phyloP scores from a whole-genome alignment of 2,888 invertebrate species.

The Xestoiulus laeticollis region DNA sequence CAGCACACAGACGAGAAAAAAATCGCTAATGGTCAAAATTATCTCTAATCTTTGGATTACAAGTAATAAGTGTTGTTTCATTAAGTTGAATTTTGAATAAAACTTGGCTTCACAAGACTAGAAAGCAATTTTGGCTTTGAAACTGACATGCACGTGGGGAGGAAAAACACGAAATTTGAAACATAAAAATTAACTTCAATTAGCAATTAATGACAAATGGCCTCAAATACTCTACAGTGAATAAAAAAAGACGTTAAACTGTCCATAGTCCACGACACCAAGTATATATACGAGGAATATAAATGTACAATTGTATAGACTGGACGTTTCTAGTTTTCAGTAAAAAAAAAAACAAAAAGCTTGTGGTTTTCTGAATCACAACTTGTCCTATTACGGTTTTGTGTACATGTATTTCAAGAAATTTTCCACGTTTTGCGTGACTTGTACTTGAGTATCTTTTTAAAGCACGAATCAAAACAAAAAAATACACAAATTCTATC shows the following conservation, averaged over 20 bases:
- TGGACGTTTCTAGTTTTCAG: neutral
- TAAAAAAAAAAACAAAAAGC: neutral
- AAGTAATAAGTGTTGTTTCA: conserved; percentile 43
- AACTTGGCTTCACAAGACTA: neutral
- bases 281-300: neutral
- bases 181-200: conserved; percentile 43
- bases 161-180: conserved; percentile 7
- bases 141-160: conserved; percentile 28
- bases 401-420: neutral
- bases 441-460: neutral
- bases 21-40: conserved; percentile 39
- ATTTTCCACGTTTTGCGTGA: conserved; percentile 21
- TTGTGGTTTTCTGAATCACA: neutral
- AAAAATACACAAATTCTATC: neutral
- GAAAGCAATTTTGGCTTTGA: conserved; percentile 20
- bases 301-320: neutral
- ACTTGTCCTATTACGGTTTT: neutral
- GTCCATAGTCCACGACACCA: neutral
- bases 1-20: neutral
- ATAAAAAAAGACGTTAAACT: neutral
- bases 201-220: conserved; percentile 41
- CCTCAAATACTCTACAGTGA: neutral
- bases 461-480: neutral
- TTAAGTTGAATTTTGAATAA: conserved; percentile 40
- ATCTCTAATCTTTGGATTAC: conserved; percentile 43